Evolutionary conservation across 2,888 invertebrate genomes (phyloP), one percentile per base, ranked within the genome.

Genomic region (Drosophila paramelanica): DNA sequence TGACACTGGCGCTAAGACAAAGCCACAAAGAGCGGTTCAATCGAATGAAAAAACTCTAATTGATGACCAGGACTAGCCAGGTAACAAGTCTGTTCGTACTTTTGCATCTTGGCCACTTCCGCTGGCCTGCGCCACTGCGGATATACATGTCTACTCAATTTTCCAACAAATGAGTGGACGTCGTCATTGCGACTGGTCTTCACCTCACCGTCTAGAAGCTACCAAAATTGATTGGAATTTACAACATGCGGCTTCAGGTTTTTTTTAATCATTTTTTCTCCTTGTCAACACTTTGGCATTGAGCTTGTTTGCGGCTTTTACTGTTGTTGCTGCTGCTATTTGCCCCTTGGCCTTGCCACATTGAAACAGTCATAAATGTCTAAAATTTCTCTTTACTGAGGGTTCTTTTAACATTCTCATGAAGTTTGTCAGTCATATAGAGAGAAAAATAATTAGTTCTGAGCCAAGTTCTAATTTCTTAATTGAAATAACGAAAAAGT

Each of bases 161-260:
- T 90, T 89, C 80, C 89, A 75, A 79, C 80, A 88, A 89, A 90
- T 89, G 77, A 84, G 67, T 77, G 62, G 56, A 67, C 67, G 58
- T 56, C 57, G 57, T 50, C 71, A 59, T 62, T 72, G 64, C 55
- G 39, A 55, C 57, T 73, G 58, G 47, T 52, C 58, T 59, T 58
- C 43, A 43, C 59, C 41, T 72, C 70, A 66, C 67, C 69, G 60
- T 57, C 56, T 43, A 58, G 55, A 60, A 52, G 60, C 74, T 55
- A 79, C 70, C 73, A 77, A 89, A 90, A 91, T 91, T 90, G 91
- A 90, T 91, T 91, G 90, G 84, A 87, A 89, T 87, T 82, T 82
- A 67, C 76, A 81, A 73, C 81, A 84, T 72, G 81, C 73, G 71
- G 65, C 61, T 79, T 73, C 58, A 82, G 55, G 46, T 67, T 68